Evolutionary conservation across 37 sponge, comb jelly and placozoan genomes (phyloP), one percentile per base, ranked within the genome.

Genomic region (Dysidea cf. avara): DNA sequence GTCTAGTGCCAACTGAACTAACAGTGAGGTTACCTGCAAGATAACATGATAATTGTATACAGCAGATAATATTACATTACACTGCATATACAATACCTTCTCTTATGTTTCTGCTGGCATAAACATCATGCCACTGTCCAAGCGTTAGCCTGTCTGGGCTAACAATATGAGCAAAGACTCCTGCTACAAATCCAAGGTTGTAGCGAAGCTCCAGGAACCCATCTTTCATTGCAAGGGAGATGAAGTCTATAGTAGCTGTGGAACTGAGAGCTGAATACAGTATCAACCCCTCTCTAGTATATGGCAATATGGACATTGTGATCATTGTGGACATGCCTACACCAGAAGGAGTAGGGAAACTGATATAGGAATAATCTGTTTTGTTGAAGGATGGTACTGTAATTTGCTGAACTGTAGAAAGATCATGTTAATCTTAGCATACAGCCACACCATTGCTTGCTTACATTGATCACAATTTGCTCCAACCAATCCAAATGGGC

Each of bases 401-500:
- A 47, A 84, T 51, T 36, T 69, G 39, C 2, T 77, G 14, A 51
- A 30, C 83, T 75, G 68, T 1, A 20, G 26, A 28, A 47, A 50
- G 71, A 56, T 29, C 33, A 11, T 17, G 36, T 32, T 28, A 54
- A 22, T 17, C n/a, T n/a, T n/a, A 28, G 66, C 73, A 28, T 25
- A 43, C 20, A 33, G 54, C 24, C 24, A n/a, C n/a, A n/a, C n/a
- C n/a, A n/a, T n/a, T n/a, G n/a, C n/a, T n/a, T 30, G 12, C 71
- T n/a, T 54, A 85, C 88, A 73, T 76, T 84, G 49, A 18, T 89
- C 81, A 56, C 90, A 89, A 2, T 31, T 40, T 51, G 72, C 61
- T 30, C 90, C 90, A 39, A 43, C 71, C 32, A 47, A 50, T 29
- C 73, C 76, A n/a, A 84, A 50, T 20, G 84, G 72, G 38, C 90